phyloP scores from a whole-genome alignment of 92 coral and sea anemone species.

The Chrysogorgia sp. region DNA sequence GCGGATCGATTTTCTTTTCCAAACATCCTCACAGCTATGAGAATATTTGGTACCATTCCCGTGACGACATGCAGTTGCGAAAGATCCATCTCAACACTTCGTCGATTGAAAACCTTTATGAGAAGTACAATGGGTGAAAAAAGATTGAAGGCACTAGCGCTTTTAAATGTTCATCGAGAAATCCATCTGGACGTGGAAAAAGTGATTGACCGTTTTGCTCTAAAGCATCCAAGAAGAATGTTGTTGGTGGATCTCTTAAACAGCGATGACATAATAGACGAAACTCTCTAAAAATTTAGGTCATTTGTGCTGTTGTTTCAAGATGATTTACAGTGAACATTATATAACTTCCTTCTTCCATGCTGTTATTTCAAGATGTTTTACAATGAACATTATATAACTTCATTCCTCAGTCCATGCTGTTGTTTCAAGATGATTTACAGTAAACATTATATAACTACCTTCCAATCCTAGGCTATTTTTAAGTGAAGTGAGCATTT shows the following conservation, averaged over 20 bases:
- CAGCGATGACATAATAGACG: background rate
- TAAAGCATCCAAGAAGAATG: slow-evolving; percentile 7
- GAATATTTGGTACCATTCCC: slow-evolving; percentile 54
- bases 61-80: slow-evolving; percentile 54
- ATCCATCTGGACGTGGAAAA: slow-evolving; percentile 42
- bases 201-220: slow-evolving; percentile 40
- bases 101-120: slow-evolving; percentile 46
- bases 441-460: no score
- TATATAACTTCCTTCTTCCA: no score
- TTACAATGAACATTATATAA: no score
- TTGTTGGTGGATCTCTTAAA: background rate
- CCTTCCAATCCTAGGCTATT: no score
- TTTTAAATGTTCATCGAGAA: slow-evolving; percentile 45
- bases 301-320: no score
- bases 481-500: no score
- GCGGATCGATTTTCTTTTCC: slow-evolving; percentile 37
- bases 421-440: no score
- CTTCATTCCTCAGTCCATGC: no score
- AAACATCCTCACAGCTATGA: slow-evolving; percentile 40
- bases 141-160: slow-evolving; percentile 47
- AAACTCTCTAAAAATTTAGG: no score
- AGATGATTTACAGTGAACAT: no score
- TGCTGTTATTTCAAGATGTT: no score
- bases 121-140: slow-evolving; percentile 56
- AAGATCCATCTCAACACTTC: slow-evolving; percentile 51